phyloP scores from a whole-genome alignment of 2,113 vertebrate species.

The Fulmarus glacialis region DNA sequence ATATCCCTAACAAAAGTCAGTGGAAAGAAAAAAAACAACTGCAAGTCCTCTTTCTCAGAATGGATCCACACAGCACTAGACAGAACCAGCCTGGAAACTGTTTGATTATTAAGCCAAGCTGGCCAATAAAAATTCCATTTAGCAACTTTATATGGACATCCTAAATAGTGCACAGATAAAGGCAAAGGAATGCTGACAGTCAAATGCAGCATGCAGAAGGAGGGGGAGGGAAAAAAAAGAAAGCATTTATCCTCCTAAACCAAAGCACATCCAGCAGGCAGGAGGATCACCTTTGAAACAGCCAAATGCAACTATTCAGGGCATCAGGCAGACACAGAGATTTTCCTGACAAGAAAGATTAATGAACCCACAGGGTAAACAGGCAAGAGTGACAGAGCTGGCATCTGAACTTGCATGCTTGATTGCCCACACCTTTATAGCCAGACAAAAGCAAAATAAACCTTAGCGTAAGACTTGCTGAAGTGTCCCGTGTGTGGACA shows the following conservation, averaged over 20 bases:
- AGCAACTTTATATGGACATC: slow-evolving; percentile 64
- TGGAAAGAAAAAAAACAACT: not conserved
- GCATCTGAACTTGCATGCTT: not conserved
- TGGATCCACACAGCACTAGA: slow-evolving; percentile 18
- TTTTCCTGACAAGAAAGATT: not conserved
- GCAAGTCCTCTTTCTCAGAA: not conserved
- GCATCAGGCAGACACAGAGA: not conserved
- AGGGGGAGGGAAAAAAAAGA: not conserved
- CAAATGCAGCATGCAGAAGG: not conserved
- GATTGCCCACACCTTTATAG: not conserved
- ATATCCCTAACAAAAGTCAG: not conserved
- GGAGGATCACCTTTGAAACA: not conserved
- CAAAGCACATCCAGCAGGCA: not conserved
- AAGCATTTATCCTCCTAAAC: not conserved
- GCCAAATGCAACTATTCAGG: not conserved
- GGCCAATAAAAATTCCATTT: slow-evolving; percentile 63
- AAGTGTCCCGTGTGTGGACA: not conserved
- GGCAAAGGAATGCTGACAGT: slow-evolving; percentile 53
- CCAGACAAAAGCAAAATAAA: not conserved
- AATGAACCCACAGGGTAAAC: not conserved
- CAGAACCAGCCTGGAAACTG: slow-evolving; percentile 56
- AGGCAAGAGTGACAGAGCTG: not conserved
- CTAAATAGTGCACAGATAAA: slow-evolving; percentile 41
- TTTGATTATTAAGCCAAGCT: slow-evolving; percentile 64
- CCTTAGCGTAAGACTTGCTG: not conserved